Base-by-base conservation (phyloP, 2,888 invertebrate species). In the Mythimna lalbum region DNA sequence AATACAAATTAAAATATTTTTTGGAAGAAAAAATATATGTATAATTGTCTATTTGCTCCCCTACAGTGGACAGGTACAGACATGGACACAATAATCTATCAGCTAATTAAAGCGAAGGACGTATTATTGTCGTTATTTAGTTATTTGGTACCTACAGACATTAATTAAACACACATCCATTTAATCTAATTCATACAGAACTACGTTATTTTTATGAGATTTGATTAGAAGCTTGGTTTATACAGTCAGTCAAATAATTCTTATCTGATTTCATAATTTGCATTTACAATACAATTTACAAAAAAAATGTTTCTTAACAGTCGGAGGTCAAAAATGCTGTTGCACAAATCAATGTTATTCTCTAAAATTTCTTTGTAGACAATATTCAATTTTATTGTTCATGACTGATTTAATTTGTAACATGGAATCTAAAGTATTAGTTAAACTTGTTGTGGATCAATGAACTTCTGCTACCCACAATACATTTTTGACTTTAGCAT, bases 41-140 rank as follows among this genome's bases (percentile, higher is more conserved):
- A 31, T n/a, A 52, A 19, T 21, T 39, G 84, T 84, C 78, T 84
- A 83, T 84, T 86, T 85, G 85, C 87, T 87, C 86, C 88, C 82
- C 80, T 70, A 84, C 69, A 86, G 81, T 77, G 73, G 83, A 85
- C 71, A 89, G 78, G 76, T 81, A 83, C 76, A 86, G 80, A 88
- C 72, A 87, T 78, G 83, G 86, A 89, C 88, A 88, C 82, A 82
- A 83, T 73, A 78, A 79, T 86, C 90, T 93, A 93, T 89, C 62
- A 90, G 85, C 93, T 95, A 95, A 88, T 95, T 95, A 95, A 95
- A 95, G 95, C 95, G 92, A 94, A 94, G 95, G 95, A 95, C 94
- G 93, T 92, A 89, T 95, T 95, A 95, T 95, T 95, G 95, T 95
- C 95, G 90, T 92, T 88, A 91, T 91, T 92, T 89, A 84, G 82